Conservation (phyloP, 2,888 invertebrate genomes). For the Dendrolimus houi region DNA sequence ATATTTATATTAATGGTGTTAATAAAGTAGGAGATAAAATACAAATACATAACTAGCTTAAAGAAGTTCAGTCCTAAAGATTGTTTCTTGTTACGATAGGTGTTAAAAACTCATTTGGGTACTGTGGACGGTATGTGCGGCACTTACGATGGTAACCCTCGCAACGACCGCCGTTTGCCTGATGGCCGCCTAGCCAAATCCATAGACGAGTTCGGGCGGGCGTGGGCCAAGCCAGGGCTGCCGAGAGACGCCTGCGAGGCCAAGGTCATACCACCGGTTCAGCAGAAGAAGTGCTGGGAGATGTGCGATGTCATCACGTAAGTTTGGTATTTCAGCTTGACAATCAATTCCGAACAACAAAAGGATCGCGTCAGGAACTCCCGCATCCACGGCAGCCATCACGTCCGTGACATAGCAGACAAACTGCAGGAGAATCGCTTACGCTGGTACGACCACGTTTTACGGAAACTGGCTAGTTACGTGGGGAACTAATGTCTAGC, state of each 20-base stretch:
- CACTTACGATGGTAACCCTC: slow-evolving; percentile 79
- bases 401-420: too few species aligned
- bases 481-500: too few species aligned
- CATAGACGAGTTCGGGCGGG: slow-evolving; percentile 84
- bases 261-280: slow-evolving; percentile 76
- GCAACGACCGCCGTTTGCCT: slow-evolving; percentile 84
- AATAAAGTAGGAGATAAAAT: too few species aligned
- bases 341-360: too few species aligned
- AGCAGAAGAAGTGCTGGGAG: slow-evolving; percentile 80
- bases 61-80: too few species aligned
- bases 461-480: too few species aligned
- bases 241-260: slow-evolving; percentile 73
- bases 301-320: slow-evolving; percentile 82
- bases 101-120: slow-evolving; percentile 74
- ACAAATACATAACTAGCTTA: too few species aligned
- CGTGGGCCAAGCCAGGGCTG: slow-evolving; percentile 80
- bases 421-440: too few species aligned
- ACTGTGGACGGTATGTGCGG: slow-evolving; percentile 89
- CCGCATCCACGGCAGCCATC: too few species aligned
- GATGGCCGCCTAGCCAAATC: slow-evolving; percentile 78
- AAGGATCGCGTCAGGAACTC: too few species aligned
- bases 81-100: slow-evolving; percentile 30
- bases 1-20: too few species aligned
- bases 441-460: too few species aligned
- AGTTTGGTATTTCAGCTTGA: slow-evolving; percentile 24